These are phyloP conservation scores for Pherbina coryleti DNA, from an alignment of 2,888 invertebrate species.

Conservation along the genomic window DNA sequence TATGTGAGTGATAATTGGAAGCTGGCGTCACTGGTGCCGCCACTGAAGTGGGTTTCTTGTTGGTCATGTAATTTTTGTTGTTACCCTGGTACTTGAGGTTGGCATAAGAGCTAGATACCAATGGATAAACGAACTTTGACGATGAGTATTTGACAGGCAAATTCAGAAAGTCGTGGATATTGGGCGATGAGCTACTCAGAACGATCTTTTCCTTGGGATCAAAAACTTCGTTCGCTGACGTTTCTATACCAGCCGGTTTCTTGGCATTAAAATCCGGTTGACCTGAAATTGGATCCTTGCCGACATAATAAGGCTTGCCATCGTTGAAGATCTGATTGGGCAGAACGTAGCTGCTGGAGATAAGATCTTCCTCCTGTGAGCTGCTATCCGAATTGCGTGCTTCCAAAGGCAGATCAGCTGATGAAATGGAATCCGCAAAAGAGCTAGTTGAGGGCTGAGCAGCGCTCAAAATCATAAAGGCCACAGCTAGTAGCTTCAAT, in stretches of 20 bases:
- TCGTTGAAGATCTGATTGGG: slow-evolving; percentile 77
- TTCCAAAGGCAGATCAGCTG: slow-evolving; percentile 62
- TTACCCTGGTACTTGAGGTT: slow-evolving; percentile 80
- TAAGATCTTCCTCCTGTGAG: slow-evolving; percentile 62
- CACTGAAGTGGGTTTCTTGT: slow-evolving; percentile 70
- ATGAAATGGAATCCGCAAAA: slow-evolving; percentile 45
- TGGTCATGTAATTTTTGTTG: slow-evolving; percentile 71
- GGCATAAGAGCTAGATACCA: slow-evolving; percentile 80
- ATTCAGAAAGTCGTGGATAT: slow-evolving; percentile 78
- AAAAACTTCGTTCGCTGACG: slow-evolving; percentile 65
- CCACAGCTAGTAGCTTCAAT: background rate
- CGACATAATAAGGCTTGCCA: slow-evolving; percentile 78
- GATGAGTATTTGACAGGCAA: slow-evolving; percentile 78
- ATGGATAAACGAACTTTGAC: slow-evolving; percentile 77
- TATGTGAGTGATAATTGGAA: slow-evolving; percentile 57
- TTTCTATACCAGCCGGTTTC: slow-evolving; percentile 69
- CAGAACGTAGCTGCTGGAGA: slow-evolving; percentile 65
- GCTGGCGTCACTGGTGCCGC: slow-evolving; percentile 59
- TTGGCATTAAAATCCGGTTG: slow-evolving; percentile 75
- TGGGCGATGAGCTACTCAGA: slow-evolving; percentile 74
- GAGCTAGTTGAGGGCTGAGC: background rate
- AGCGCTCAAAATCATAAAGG: slow-evolving; percentile 23
- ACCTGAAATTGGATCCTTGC: slow-evolving; percentile 78
- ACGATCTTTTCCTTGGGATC: slow-evolving; percentile 73
- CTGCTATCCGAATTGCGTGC: slow-evolving; percentile 57